Conservation (phyloP, 2,888 invertebrate species). For the Chloroclysta siterata region DNA sequence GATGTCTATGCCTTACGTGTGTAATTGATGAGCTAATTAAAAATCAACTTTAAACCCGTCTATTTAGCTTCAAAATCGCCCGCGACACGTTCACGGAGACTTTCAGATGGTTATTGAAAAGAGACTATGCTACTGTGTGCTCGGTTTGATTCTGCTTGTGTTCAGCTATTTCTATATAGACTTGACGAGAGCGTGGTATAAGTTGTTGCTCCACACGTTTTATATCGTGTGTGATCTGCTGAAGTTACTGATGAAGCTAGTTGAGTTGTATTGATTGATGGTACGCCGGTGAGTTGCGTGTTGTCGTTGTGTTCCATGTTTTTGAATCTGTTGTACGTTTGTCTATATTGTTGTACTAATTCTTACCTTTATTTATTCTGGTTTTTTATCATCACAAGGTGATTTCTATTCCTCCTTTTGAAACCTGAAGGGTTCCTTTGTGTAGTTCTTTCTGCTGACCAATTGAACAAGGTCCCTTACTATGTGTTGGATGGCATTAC, state of each 20-base stretch:
- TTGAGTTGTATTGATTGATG: conserved; percentile 69
- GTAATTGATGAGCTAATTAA: too few species aligned
- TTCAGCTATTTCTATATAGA: conserved; percentile 66
- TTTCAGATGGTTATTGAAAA: conserved; percentile 70
- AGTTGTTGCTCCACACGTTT: conserved; percentile 68
- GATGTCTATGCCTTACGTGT: too few species aligned
- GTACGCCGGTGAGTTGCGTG: conserved; percentile 47
- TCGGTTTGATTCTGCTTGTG: conserved; percentile 56
- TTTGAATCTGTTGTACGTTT: neutral
- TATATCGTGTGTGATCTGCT: conserved; percentile 74
- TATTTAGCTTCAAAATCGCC: conserved; percentile 34
- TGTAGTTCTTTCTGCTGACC: neutral
- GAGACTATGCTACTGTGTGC: conserved; percentile 62
- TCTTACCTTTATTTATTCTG: neutral
- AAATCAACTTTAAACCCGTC: conserved; percentile 22
- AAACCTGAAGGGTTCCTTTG: neutral
- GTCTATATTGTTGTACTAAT: neutral
- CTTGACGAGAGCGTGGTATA: conserved; percentile 73
- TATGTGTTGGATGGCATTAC: neutral
- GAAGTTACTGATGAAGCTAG: conserved; percentile 74
- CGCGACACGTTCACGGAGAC: conserved; percentile 32
- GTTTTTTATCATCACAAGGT: too few species aligned
- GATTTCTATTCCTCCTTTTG: too few species aligned
- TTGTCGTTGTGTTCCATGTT: neutral
- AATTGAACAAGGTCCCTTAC: neutral